phyloP scores from a whole-genome alignment of 2,797 vertebrate species.

The Gastrophryne carolinensis region DNA sequence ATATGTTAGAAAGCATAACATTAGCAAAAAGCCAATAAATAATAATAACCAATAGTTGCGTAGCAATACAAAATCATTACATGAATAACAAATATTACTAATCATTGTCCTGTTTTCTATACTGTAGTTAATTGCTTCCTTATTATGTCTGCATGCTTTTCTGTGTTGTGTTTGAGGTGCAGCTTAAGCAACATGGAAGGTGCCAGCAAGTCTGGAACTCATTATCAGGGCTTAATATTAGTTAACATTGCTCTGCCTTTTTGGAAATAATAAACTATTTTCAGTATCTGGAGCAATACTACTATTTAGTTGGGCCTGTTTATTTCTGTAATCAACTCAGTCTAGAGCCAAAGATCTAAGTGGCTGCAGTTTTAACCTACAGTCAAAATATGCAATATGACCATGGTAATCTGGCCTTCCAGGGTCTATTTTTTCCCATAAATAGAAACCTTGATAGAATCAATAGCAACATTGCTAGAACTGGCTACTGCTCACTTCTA shows the following conservation, averaged over 20 bases:
- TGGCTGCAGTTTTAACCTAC: too few relatives aligned
- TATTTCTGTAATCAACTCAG: too few relatives aligned
- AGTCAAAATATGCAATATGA: too few relatives aligned
- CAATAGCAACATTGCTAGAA: too few relatives aligned
- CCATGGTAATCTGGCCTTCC: too few relatives aligned
- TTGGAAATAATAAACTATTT: background rate
- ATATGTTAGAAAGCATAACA: background rate
- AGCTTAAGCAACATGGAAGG: background rate
- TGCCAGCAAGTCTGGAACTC: background rate
- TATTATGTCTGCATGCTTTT: background rate
- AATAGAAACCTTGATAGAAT: too few relatives aligned
- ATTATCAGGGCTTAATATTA: background rate
- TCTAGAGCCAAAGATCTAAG: too few relatives aligned
- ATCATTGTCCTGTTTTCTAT: background rate
- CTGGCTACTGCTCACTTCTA: too few relatives aligned
- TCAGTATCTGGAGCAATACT: background rate
- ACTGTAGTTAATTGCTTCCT: background rate
- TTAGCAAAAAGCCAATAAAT: background rate
- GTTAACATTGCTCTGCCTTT: background rate
- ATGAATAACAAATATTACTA: background rate
- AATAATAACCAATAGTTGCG: background rate
- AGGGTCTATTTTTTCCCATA: too few relatives aligned
- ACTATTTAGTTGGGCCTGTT: background rate
- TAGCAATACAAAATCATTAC: background rate
- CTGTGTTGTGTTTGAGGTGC: background rate